Conservation (phyloP, 2,797 vertebrate species). For the Phalloptychus januarius region DNA sequence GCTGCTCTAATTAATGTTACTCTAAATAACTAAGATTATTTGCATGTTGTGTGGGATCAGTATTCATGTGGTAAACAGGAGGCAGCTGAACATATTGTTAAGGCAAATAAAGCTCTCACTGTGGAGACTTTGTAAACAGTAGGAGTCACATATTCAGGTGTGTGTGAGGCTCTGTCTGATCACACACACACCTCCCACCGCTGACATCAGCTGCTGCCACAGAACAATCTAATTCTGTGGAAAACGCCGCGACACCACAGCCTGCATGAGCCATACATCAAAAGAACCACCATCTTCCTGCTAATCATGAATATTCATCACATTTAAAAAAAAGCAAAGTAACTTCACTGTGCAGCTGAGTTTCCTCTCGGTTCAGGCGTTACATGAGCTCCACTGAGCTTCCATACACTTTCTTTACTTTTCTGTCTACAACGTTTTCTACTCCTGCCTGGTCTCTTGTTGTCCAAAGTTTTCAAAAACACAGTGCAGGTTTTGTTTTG, state of each 20-base stretch:
- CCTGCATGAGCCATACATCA: conserved; percentile 43
- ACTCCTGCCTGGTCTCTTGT: neutral
- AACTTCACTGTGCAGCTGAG: conserved; percentile 43
- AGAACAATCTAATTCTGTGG: neutral
- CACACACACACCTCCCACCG: neutral
- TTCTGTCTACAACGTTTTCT: neutral
- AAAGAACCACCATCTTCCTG: conserved; percentile 15
- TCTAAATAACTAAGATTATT: neutral
- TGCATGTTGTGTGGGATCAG: neutral
- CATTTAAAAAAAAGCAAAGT: conserved; percentile 41
- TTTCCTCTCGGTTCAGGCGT: conserved; percentile 31
- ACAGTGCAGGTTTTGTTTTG: conserved; percentile 13
- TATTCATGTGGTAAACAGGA: neutral
- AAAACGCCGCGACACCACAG: conserved; percentile 6
- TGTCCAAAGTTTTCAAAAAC: conserved; percentile 1
- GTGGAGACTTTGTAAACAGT: neutral
- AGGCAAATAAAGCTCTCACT: neutral
- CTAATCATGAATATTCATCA: conserved; percentile 66
- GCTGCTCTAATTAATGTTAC: neutral
- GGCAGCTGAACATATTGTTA: neutral
- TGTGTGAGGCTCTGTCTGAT: neutral
- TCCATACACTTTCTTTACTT: neutral
- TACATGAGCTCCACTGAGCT: conserved; percentile 14
- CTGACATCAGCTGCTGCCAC: conserved; percentile 4
- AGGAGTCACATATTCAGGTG: neutral